phyloP scores from a whole-genome alignment of 2,113 vertebrate genomes.

The Montifringilla adamsi region DNA sequence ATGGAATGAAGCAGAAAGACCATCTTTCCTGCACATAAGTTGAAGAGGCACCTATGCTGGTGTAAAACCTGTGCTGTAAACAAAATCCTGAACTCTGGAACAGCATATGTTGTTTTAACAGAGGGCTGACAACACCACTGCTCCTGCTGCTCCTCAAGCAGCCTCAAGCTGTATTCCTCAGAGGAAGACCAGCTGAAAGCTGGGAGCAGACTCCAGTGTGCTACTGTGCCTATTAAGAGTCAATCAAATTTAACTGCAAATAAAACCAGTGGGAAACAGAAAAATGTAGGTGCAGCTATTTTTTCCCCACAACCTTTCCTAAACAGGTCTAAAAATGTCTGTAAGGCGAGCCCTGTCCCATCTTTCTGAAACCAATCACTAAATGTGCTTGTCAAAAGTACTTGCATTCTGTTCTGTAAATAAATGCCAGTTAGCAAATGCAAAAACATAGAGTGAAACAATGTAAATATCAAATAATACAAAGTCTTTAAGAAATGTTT shows the following conservation, averaged over 20 bases:
- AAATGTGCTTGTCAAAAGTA: conserved; percentile 28
- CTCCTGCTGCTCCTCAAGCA: not conserved
- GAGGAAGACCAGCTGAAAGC: not conserved
- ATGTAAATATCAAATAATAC: not conserved
- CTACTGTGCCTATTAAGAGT: conserved; percentile 2
- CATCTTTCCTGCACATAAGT: not conserved
- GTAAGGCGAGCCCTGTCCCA: conserved; percentile 16
- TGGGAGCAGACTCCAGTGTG: conserved; percentile 4
- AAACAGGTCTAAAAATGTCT: conserved; percentile 39
- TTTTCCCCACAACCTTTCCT: conserved; percentile 13
- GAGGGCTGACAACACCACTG: not conserved
- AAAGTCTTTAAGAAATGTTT: not conserved
- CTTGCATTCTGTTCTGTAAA: not conserved
- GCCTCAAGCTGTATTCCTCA: not conserved
- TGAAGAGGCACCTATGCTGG: not conserved
- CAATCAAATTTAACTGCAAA: conserved; percentile 52
- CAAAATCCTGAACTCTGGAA: not conserved
- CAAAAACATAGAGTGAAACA: not conserved
- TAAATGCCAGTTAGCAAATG: not conserved
- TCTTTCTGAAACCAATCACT: conserved; percentile 46
- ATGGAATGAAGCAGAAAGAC: not conserved
- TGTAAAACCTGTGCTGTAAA: not conserved
- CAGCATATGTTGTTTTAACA: not conserved
- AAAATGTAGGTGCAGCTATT: conserved; percentile 68
- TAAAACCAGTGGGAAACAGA: conserved; percentile 58